Evolutionary conservation across 35 echinoderm and acorn worm species (phyloP), one percentile per base, ranked within the genome.

Genomic region (Eucidaris tribuloides): DNA sequence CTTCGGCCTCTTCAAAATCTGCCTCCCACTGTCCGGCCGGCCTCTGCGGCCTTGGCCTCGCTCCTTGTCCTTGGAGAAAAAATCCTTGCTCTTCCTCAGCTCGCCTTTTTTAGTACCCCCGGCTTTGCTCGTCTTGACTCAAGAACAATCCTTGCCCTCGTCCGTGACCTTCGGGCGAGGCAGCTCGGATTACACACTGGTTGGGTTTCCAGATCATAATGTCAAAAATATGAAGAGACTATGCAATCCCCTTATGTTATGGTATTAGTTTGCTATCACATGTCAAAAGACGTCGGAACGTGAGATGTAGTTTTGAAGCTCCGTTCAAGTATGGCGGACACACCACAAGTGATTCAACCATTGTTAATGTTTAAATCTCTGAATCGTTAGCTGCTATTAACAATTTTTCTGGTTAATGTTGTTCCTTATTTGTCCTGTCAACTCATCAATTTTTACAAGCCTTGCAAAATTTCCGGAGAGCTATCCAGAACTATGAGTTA

Each of bases 201-300:
- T n/a, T n/a, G n/a, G 58, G 15, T 83, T 83, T 56, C 84, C 84
- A 79, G 37, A 46, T n/a, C 39, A 87, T 45, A 31, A 41, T 78
- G 22, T 87, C 84, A 34, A 87, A 87, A 38, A n/a, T n/a, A 79
- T 29, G 34, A 79, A 45, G 20, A 84, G 17, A 57, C 60, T 62
- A 34, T 45, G 42, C 57, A 91, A 91, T 42, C 66, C 66, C 37
- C 43, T 43, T n/a, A 72, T 37, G n/a, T 25, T 33, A 6, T 40
- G 37, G 17, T 32, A 40, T 15, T 72, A 40, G 38, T 72, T 72
- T 5, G 66, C 37, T 40, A 40, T 72, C 37, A 72, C 66, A 72
- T 72, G n/a, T 72, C 35, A 72, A 0, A 42, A 72, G 66, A 6
- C 66, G 36, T 40, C n/a, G n/a, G 66, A 72, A 2, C 33, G 43